Base-by-base conservation (phyloP, 2,797 vertebrate species). In the Siniperca scherzeri region DNA sequence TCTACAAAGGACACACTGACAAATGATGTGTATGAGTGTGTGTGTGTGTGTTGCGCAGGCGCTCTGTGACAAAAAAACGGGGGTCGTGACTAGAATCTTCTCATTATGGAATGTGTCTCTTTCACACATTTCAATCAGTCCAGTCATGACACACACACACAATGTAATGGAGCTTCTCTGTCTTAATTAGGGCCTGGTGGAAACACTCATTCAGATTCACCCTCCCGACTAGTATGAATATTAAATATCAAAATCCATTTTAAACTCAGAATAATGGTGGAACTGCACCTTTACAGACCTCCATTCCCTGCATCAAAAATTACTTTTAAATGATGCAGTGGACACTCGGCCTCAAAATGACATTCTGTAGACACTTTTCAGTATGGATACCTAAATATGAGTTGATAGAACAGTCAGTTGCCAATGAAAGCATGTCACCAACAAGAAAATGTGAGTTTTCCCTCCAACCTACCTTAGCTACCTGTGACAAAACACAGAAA, bases 81-180 rank as follows among this genome's bases (percentile, higher is more conserved):
- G 13, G 72, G 74, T 92, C 70, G 64, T 89, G 86, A 87, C 78
- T 53, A 70, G 62, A 71, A 64, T 70, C 80, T 22, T 77, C 81
- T 84, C 74, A 81, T 87, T 75, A 73, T 68, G 22, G 72, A 85
- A 64, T 59, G 56, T 83, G 67, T 53, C 62, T 75, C 69, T 69
- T 65, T 56, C 70, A 68, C 80, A 83, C 73, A 55, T 83, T 83
- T 86, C 77, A 87, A 19, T 77, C 71, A 81, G 53, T 46, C 65
- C 57, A 64, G 68, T 90, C 62, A 75, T 71, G 33, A 86, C 68
- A 74, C 80, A 73, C 27, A 77, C 56, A 66, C 71, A 42, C 62
- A 30, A 21, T 40, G 64, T 69, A 56, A 8, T 46, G 2, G 70
- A 40, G 65, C 80, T 71, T 48, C 46, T 60, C 65, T 60, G 61